Evolutionary conservation across 1,140 invertebrate genomes (phyloP).

Genomic region (Cecropterus lyciades): DNA sequence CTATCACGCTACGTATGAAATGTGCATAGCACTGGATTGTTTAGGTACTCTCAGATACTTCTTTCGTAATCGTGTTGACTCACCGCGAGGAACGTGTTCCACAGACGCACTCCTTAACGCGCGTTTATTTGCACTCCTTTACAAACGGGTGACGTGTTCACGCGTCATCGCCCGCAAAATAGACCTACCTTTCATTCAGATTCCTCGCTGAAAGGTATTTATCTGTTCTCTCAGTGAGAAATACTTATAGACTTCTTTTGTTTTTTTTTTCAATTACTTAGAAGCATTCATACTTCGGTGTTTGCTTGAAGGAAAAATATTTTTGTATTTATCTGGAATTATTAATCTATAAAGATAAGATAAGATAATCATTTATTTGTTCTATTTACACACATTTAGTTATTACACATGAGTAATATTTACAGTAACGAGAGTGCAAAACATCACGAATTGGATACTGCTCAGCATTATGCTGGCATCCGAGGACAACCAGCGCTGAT

Average conservation of each 20-base stretch:
- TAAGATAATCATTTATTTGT: too few relatives aligned
- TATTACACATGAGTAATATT: too few relatives aligned
- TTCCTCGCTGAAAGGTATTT: background rate
- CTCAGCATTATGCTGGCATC: too few relatives aligned
- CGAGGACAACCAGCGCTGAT: too few relatives aligned
- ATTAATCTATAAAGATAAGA: too few relatives aligned
- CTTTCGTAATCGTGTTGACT: constrained; percentile 48
- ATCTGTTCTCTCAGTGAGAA: background rate
- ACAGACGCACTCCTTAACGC: constrained; percentile 64
- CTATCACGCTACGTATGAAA: too few relatives aligned
- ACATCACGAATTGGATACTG: too few relatives aligned
- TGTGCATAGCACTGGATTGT: background rate
- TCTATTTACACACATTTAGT: too few relatives aligned
- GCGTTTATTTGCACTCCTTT: constrained; percentile 72
- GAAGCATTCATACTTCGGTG: background rate
- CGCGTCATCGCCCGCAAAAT: constrained; percentile 49
- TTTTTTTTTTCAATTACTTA: constrained; percentile 3
- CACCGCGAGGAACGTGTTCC: constrained; percentile 34
- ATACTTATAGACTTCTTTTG: background rate
- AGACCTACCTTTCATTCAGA: constrained; percentile 41
- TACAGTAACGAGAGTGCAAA: too few relatives aligned
- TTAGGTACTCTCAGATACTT: background rate
- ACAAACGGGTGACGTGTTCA: constrained; percentile 67
- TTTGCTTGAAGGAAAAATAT: too few relatives aligned
- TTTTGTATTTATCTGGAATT: too few relatives aligned